These are phyloP conservation scores for Columba janthina DNA, from an alignment of 2,113 vertebrate genomes.

Conservation along the genomic window DNA sequence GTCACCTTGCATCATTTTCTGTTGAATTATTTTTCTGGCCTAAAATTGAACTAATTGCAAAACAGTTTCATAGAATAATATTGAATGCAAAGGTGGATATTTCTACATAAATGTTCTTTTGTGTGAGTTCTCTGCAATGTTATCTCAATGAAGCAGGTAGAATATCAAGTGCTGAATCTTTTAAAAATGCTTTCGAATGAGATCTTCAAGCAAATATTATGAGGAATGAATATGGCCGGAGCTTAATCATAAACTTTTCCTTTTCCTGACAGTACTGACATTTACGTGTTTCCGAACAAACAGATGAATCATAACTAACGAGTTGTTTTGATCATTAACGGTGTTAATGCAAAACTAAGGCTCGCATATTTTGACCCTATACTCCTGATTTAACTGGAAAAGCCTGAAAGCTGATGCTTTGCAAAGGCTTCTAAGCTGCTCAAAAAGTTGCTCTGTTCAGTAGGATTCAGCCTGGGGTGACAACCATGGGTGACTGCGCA, in stretches of 20 bases:
- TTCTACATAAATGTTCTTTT: not conserved
- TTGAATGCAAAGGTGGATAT: not conserved
- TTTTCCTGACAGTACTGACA: conserved; percentile 10
- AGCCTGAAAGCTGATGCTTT: not conserved
- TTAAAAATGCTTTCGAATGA: not conserved
- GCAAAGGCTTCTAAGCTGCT: not conserved
- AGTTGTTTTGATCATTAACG: not conserved
- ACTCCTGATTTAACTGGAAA: not conserved
- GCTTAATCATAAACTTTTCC: conserved; percentile 8
- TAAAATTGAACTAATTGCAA: not conserved
- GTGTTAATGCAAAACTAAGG: not conserved
- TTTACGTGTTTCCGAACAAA: conserved; percentile 42
- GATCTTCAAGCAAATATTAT: not conserved
- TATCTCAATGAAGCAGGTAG: not conserved
- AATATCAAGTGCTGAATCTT: not conserved
- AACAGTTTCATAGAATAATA: not conserved
- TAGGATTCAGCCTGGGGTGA: not conserved
- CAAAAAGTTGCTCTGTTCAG: not conserved
- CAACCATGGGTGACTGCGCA: not conserved
- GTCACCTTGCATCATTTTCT: not conserved
- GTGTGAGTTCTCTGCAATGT: not conserved
- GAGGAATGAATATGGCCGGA: not conserved
- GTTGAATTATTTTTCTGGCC: not conserved
- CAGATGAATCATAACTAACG: not conserved
- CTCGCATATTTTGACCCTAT: not conserved